phyloP scores from a whole-genome alignment of 2,888 invertebrate genomes.

The Hirtodrosophila confusa region DNA sequence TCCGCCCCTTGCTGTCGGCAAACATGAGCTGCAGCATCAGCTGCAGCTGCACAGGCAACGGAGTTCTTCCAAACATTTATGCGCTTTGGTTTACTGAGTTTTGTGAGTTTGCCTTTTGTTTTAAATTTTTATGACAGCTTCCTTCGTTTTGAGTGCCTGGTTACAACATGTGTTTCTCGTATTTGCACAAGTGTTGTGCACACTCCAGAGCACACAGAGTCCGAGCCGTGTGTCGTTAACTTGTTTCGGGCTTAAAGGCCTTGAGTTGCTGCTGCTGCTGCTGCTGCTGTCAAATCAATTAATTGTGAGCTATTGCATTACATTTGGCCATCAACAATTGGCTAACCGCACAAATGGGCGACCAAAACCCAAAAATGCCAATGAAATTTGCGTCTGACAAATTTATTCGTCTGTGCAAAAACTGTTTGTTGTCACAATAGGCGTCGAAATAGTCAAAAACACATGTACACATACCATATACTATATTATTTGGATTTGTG shows the following conservation, averaged over 20 bases:
- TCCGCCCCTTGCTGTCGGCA: slow-evolving; percentile 40
- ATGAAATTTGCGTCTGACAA: slow-evolving; percentile 46
- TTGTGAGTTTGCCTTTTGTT: slow-evolving; percentile 30
- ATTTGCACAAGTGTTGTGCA: slow-evolving; percentile 18
- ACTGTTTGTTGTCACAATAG: slow-evolving; percentile 37
- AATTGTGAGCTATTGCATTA: slow-evolving; percentile 50
- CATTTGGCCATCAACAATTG: slow-evolving; percentile 30
- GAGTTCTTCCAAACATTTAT: slow-evolving; percentile 60
- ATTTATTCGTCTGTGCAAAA: slow-evolving; percentile 36
- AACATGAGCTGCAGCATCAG: slow-evolving; percentile 43
- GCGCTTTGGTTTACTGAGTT: slow-evolving; percentile 61
- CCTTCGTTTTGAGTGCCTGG: slow-evolving; percentile 47
- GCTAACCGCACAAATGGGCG: slow-evolving; percentile 24
- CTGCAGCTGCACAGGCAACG: slow-evolving; percentile 52
- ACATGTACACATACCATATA: slow-evolving; percentile 12
- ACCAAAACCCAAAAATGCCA: slow-evolving; percentile 44
- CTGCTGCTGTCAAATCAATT: slow-evolving; percentile 50
- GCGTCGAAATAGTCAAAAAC: slow-evolving; percentile 18
- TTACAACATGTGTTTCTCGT: slow-evolving; percentile 60
- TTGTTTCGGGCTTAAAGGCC: slow-evolving; percentile 30
- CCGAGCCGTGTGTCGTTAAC: slow-evolving; percentile 1
- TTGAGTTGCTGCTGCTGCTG: not conserved
- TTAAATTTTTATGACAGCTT: slow-evolving; percentile 71
- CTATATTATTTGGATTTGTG: not conserved
- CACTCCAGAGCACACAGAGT: not conserved